Evolutionary conservation across 2,888 invertebrate species (phyloP), one percentile per base, ranked within the genome.

Genomic region (Petrophora chlorosata): DNA sequence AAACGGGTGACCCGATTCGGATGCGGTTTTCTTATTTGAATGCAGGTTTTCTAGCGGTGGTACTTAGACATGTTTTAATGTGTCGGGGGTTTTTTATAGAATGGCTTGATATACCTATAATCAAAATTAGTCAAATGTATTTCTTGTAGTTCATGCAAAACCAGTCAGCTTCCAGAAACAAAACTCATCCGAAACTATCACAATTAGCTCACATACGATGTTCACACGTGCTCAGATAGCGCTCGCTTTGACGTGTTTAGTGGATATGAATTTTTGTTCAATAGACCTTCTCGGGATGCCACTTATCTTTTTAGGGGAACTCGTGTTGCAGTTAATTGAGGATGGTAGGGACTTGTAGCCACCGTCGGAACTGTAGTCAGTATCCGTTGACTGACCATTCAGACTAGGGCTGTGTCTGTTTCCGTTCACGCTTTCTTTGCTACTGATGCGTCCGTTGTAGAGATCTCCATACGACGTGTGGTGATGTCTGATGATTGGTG

Each of bases 291-390:
- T 68, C 7, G 90, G 90, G 51, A 91, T 91, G 19, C 90, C 90
- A 64, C 90, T 90, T 40, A 86, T 77, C 66, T 86, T 89, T 58
- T 85, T 88, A 2, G 89, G 83, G 22, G 89, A 82, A 40, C 61
- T 59, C 2, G 68, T 68, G 53, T 74, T 85, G 61, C 81, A 86
- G 66, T 88, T 90, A 41, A 91, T 90, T 7, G 87, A 88, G 1
- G 90, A 90, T 5, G 91, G 91, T n/a, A 91, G 70, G 0, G 90
- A 90, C 55, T 91, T 91, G 73, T 91, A 90, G 1, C 91, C 91
- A 1, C 91, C 89, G 63, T 90, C 91, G 2, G 90, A 91, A 52
- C 90, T 90, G 60, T 90, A 91, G 61, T 91, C 91, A 0, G 90
- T 90, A 59, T 91, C 91, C 0, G 90, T 90, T 10, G 89, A 89